Base-by-base conservation (phyloP, 2,888 invertebrate genomes). In the Germaria angustata region DNA sequence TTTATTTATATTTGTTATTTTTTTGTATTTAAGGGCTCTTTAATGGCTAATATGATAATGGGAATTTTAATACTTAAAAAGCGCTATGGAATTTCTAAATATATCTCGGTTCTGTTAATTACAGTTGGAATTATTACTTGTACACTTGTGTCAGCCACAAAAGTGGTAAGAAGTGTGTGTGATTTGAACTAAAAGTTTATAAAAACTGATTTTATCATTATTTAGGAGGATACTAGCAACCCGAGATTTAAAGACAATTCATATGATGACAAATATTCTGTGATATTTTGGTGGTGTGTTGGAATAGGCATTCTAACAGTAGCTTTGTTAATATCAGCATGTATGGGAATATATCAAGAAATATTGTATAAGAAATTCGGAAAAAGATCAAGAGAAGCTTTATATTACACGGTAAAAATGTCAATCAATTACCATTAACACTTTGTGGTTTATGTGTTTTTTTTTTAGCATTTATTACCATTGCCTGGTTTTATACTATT, bases 301-400 rank as follows among this genome's bases (percentile, higher is more conserved):
- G 97, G 98, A 2, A 96, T 99, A 65, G 91, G 92, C 0, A 93
- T 99, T 85, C 91, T 99, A 51, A 96, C 97, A 0, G 93, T 96
- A 75, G 98, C 98, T 0, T 92, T 99, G 68, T 95, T 99, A 86
- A 93, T 98, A 76, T 98, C 99, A 0, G 98, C 99, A 0, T 93
- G 97, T 86, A 97, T 99, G 97, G 99, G 99, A 1, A 95, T 97
- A 80, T 98, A 96, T 91, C 99, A 99, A 90, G 98, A 99, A 92
- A 94, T 94, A 0, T 91, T 98, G 3, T 97, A 97, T 88, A 92
- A 93, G 32, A 93, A 94, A 80, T 94, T 96, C 90, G 99, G 99
- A 59, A 99, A 99, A 91, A 95, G 97, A 92, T 97, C 99, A 0
- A 93, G 95, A 88, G 97, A 98, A 91, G 96, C 97, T 1, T 91